Conservation (phyloP, 2,113 vertebrate genomes). For the Oreochromis tanganicae region DNA sequence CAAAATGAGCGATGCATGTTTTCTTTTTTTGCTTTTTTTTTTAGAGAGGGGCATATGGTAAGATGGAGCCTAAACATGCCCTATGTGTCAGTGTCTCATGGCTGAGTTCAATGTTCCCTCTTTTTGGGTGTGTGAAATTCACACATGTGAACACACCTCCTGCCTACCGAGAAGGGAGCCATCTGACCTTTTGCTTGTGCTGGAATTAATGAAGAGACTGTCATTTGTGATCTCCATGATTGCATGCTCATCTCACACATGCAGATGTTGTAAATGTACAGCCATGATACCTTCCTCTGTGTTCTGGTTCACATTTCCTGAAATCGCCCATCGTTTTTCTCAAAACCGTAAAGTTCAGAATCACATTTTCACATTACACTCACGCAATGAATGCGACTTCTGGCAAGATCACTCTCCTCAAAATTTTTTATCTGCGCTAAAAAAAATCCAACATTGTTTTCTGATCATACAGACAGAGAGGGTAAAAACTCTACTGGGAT, state of each 20-base stretch:
- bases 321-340: not conserved
- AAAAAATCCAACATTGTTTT: not conserved
- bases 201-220: slow-evolving; percentile 54
- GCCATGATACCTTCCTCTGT: not conserved
- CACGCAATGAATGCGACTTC: not conserved
- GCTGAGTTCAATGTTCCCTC: slow-evolving; percentile 51
- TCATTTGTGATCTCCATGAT: slow-evolving; percentile 25
- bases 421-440: not conserved
- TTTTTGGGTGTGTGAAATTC: slow-evolving; percentile 59
- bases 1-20: not conserved
- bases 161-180: slow-evolving; percentile 46
- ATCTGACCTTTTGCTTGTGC: slow-evolving; percentile 61
- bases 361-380: not conserved
- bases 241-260: slow-evolving; percentile 2
- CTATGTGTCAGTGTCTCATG: slow-evolving; percentile 29
- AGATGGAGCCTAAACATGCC: slow-evolving; percentile 13
- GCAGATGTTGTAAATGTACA: not conserved
- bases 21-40: not conserved
- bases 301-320: not conserved
- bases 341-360: not conserved
- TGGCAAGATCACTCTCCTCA: not conserved
- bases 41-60: not conserved
- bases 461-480: not conserved
- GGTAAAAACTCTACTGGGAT: not conserved
- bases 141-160: slow-evolving; percentile 58